These are phyloP conservation scores for Nasua narica DNA, from an alignment of 2,797 vertebrate species.

Conservation along the genomic window DNA sequence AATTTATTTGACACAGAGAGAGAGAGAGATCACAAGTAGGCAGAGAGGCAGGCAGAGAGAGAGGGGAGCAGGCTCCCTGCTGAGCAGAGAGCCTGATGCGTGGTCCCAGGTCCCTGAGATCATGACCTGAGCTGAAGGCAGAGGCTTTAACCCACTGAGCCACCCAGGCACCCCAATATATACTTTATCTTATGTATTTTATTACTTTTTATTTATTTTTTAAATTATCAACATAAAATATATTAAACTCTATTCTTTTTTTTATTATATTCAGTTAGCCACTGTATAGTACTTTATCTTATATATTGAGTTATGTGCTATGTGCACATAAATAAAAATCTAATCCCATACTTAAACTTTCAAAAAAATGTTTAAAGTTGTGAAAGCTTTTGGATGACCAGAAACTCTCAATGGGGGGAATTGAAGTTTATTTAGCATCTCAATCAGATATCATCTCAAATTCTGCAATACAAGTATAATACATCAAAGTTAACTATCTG, in stretches of 20 bases:
- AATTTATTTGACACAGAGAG: too few relatives aligned
- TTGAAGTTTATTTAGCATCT: conserved; percentile 2
- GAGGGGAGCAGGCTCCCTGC: too few relatives aligned
- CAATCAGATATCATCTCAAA: background rate
- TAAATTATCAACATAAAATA: too few relatives aligned
- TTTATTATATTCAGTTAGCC: too few relatives aligned
- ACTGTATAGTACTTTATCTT: background rate
- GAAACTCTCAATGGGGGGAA: background rate
- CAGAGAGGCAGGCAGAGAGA: too few relatives aligned
- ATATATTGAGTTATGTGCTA: background rate
- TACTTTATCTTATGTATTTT: background rate
- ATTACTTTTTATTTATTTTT: too few relatives aligned
- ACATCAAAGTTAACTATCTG: background rate
- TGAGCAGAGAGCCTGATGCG: too few relatives aligned
- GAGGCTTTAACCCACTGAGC: too few relatives aligned
- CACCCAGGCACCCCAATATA: background rate
- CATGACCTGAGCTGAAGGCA: too few relatives aligned
- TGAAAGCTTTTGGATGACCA: background rate
- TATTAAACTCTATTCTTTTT: too few relatives aligned
- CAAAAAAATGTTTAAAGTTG: background rate
- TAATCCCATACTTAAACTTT: background rate
- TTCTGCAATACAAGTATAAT: background rate
- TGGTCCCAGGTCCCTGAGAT: too few relatives aligned
- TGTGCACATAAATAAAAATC: conserved; percentile 28
- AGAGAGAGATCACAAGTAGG: too few relatives aligned